Evolutionary conservation across 2,113 vertebrate species (phyloP).

Genomic region (Hippoglossus stenolepis): DNA sequence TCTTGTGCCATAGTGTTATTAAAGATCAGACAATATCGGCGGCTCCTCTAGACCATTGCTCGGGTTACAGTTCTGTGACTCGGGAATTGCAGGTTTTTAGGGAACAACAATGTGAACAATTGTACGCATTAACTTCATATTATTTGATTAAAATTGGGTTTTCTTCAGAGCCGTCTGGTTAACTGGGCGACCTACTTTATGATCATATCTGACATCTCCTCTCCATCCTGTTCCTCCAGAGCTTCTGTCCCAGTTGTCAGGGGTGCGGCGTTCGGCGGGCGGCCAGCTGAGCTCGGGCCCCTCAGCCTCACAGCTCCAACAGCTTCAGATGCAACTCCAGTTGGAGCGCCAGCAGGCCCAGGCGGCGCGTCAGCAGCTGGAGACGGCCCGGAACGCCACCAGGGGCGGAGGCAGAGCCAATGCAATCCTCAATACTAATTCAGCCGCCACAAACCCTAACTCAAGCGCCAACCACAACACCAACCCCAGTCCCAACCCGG

Average conservation of each 20-base stretch:
- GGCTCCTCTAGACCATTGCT: too few relatives aligned
- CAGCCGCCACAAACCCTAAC: constrained; percentile 86
- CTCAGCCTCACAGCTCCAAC: constrained; percentile 97
- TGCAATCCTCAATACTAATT: constrained; percentile 89
- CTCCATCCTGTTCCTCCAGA: constrained; percentile 80
- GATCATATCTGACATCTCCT: not conserved
- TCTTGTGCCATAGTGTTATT: not conserved
- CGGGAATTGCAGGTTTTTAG: too few relatives aligned
- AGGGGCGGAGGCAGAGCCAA: constrained; percentile 90
- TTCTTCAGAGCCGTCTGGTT: not conserved
- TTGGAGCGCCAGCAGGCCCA: constrained; percentile 96
- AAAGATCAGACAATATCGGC: too few relatives aligned
- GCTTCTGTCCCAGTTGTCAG: constrained; percentile 97
- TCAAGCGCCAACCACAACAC: constrained; percentile 89
- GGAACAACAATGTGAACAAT: too few relatives aligned
- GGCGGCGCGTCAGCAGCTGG: constrained; percentile 95
- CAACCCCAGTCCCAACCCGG: constrained; percentile 82
- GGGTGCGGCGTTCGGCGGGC: constrained; percentile 95
- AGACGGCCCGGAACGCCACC: constrained; percentile 93
- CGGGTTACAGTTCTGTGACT: too few relatives aligned
- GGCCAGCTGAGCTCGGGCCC: constrained; percentile 98
- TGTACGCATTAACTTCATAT: too few relatives aligned
- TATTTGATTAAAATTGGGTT: not conserved
- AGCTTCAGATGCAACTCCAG: constrained; percentile 99
- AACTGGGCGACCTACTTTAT: not conserved